Percentiles rank a stretch among this genome's conserved stretches.
Conservation (phyloP, 2,113 vertebrate genomes). For the Gadus chalcogrammus region DNA sequence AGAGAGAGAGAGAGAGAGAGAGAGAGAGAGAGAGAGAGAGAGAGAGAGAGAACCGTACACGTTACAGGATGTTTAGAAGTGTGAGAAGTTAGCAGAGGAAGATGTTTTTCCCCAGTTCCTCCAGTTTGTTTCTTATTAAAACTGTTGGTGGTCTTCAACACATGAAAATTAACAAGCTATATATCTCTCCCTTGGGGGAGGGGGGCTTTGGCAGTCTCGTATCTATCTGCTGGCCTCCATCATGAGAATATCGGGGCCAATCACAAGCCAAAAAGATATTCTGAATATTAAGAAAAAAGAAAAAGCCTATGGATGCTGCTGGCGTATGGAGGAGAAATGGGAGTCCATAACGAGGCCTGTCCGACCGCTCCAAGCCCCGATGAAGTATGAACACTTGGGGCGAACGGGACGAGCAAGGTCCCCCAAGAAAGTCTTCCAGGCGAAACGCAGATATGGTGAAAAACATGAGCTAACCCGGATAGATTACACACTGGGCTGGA, state of each 20-base stretch:
- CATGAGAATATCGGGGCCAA: not conserved
- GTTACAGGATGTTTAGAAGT: too few relatives aligned
- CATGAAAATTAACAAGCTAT: too few relatives aligned
- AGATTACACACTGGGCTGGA: not conserved
- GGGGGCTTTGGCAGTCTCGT: too few relatives aligned
- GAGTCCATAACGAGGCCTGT: not conserved
- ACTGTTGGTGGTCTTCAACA: too few relatives aligned
- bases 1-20: too few relatives aligned
- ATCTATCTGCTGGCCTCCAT: too few relatives aligned
- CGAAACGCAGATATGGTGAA: not conserved
- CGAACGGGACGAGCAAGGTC: not conserved
- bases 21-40: too few relatives aligned
- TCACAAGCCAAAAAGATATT: not conserved
- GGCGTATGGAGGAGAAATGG: not conserved
- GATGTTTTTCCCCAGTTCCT: too few relatives aligned
- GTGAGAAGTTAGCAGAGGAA: too few relatives aligned
- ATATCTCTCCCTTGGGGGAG: too few relatives aligned
- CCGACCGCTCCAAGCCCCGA: not conserved
- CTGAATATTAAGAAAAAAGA: not conserved
- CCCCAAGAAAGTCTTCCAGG: not conserved
- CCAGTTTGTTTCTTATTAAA: too few relatives aligned
- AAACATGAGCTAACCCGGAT: conserved; percentile 1
- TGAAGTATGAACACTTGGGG: not conserved
- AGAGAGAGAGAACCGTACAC: too few relatives aligned
- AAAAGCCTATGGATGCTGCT: not conserved